Percentiles rank a stretch among this genome's conserved stretches.
Conservation (phyloP, 2,113 vertebrate species). For the Camelus dromedarius region DNA sequence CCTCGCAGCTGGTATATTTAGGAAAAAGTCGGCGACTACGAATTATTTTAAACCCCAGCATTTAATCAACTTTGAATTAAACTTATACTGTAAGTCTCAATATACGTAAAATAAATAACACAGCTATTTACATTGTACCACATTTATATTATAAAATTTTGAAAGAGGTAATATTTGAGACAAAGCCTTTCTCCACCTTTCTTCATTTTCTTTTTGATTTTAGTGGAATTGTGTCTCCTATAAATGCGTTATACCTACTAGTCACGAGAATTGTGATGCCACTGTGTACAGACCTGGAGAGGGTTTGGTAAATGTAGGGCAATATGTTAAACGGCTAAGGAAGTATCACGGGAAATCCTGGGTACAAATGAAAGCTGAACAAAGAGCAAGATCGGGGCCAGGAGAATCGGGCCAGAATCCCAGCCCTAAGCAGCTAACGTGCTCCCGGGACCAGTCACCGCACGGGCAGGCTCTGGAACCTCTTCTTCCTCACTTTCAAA, state of each 20-base stretch:
- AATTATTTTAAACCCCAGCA: slow-evolving; percentile 1
- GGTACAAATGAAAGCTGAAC: neutral
- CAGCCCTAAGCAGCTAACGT: neutral
- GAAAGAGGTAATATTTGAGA: neutral
- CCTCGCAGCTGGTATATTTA: neutral
- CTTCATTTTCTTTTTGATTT: neutral
- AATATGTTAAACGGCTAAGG: neutral
- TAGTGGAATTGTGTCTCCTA: neutral
- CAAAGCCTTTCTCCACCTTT: neutral
- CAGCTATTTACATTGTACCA: neutral
- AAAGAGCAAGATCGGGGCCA: neutral
- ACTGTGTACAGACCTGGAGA: neutral
- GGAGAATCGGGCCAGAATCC: neutral
- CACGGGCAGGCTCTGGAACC: neutral
- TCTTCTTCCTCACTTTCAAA: neutral
- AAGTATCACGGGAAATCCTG: neutral
- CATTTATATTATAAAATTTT: neutral
- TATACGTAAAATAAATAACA: neutral
- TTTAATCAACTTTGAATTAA: slow-evolving; percentile 37
- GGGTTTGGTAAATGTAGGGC: neutral
- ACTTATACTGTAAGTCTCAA: neutral
- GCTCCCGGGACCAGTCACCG: neutral
- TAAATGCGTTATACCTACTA: neutral
- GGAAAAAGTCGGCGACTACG: neutral
- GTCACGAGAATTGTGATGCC: neutral